Conservation (phyloP, 1,140 invertebrate species). For the Cydia strobilella region DNA sequence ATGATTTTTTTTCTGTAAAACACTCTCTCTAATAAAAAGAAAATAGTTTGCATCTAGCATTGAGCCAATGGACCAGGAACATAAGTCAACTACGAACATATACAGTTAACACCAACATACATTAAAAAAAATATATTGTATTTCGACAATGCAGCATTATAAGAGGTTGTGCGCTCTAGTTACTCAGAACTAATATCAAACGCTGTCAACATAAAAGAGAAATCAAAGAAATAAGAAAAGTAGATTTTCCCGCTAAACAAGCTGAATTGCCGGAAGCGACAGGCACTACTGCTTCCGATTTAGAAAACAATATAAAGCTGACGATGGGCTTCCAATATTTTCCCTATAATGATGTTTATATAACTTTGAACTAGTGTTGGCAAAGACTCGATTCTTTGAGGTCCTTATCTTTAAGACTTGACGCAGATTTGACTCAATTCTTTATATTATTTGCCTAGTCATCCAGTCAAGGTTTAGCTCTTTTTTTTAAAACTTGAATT, state of each 20-base stretch:
- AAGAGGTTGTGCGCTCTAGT: not conserved
- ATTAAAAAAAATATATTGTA: too few species aligned
- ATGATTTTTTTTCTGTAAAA: not conserved
- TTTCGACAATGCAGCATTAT: not conserved
- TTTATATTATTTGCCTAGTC: not conserved
- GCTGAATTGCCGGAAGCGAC: conserved; percentile 62
- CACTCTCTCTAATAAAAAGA: not conserved
- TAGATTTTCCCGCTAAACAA: conserved; percentile 61
- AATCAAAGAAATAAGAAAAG: conserved; percentile 54
- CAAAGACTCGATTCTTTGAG: not conserved
- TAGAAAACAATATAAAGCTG: conserved; percentile 65
- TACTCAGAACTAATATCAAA: conserved; percentile 34
- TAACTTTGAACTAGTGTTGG: conserved; percentile 39
- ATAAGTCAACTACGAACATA: not conserved
- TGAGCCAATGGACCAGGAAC: not conserved
- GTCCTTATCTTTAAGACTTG: not conserved
- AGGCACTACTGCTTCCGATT: conserved; percentile 64
- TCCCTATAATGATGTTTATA: conserved; percentile 58
- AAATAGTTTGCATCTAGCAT: not conserved
- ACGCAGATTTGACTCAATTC: not conserved
- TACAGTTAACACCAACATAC: too few species aligned
- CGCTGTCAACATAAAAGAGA: conserved; percentile 49
- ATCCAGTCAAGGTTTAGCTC: too few species aligned
- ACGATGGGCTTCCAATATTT: conserved; percentile 55
- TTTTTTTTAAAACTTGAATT: too few species aligned